Conservation (phyloP, 2,888 invertebrate species). For the Eueremaeus valkanovi region DNA sequence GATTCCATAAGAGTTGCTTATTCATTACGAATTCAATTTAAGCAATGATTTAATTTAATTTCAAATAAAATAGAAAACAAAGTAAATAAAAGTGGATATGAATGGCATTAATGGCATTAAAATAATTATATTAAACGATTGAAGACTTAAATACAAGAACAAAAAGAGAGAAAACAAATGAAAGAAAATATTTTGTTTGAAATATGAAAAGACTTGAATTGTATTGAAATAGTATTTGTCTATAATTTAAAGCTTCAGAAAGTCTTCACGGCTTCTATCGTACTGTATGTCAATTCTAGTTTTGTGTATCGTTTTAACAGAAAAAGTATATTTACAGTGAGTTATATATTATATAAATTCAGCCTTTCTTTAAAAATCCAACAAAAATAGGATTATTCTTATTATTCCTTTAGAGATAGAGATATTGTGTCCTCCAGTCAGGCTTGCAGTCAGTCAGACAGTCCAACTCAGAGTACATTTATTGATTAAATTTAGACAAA, state of each 20-base stretch:
- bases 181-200: background rate
- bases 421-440: background rate
- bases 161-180: background rate
- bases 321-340: background rate
- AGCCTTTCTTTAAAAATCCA: background rate
- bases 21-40: no score
- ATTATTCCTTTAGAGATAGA: background rate
- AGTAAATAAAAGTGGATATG: no score
- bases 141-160: background rate
- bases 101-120: no score
- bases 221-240: background rate
- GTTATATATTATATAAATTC: background rate
- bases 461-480: no score
- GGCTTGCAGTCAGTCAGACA: background rate
- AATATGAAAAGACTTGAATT: background rate
- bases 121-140: background rate
- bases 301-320: constrained; percentile 10
- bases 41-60: no score
- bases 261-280: background rate
- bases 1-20: no score
- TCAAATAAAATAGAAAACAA: no score
- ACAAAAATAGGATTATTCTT: constrained; percentile 1
- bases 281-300: background rate
- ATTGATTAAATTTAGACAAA: no score
- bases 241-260: background rate